phyloP scores from a whole-genome alignment of 2,888 invertebrate species.

The Archips crataeganus region DNA sequence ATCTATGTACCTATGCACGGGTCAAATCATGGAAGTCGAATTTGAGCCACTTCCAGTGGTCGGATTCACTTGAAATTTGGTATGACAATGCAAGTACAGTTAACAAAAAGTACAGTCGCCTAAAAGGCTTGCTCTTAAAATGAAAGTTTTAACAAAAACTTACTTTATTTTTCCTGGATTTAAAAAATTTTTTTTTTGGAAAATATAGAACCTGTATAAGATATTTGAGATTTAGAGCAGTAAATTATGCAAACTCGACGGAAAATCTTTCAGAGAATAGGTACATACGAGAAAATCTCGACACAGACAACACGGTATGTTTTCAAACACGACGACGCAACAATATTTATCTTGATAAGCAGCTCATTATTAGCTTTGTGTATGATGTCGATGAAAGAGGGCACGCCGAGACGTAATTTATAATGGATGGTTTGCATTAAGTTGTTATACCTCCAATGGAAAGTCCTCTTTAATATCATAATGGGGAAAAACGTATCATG shows the following conservation, averaged over 20 bases:
- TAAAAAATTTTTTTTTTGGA: too few relatives aligned
- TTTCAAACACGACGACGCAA: constrained; percentile 9
- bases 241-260: neutral
- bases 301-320: neutral
- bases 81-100: too few relatives aligned
- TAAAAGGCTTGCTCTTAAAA: too few relatives aligned
- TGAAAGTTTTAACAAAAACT: too few relatives aligned
- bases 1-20: too few relatives aligned
- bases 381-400: neutral
- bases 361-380: constrained; percentile 5
- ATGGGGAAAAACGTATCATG: neutral
- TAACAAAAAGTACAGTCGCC: too few relatives aligned
- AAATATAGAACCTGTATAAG: too few relatives aligned
- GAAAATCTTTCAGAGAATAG: neutral
- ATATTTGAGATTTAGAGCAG: neutral
- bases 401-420: constrained; percentile 1
- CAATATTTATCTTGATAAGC: constrained; percentile 15
- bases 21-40: too few relatives aligned
- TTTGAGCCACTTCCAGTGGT: too few relatives aligned
- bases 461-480: neutral
- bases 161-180: too few relatives aligned
- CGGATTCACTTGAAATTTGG: too few relatives aligned
- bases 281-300: neutral
- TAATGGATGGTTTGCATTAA: neutral
- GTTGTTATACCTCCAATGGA: neutral